Evolutionary conservation across 2,888 invertebrate species (phyloP), one percentile per base, ranked within the genome.

Genomic region (Meiosimyza platycephala): DNA sequence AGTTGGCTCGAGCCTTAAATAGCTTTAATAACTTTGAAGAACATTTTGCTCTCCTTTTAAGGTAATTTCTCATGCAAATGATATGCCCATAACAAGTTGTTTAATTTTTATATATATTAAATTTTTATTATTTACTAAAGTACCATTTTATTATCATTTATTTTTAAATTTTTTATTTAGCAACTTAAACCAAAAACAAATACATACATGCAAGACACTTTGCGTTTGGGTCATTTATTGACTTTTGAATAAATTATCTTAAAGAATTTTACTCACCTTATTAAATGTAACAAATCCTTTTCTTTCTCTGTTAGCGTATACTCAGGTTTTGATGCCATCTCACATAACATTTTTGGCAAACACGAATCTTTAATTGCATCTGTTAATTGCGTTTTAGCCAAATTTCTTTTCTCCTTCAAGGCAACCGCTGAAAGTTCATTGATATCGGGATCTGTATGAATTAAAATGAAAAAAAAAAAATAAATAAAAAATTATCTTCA

Each of bases 301-400:
- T 88, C 87, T 76, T 87, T 87, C 72, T 88, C 87, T 9, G 82
- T 84, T 6, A 87, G 78, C 64, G 81, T 78, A 75, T 87, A 84
- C 18, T 85, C 85, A 15, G 85, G 85, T 64, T 87, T 86, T 5
- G 87, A 83, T 3, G 87, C 86, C 82, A 88, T 82, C 78, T 88
- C 88, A 72, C 87, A 88, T 0, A 88, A 78, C 85, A 88, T 85
- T 79, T 88, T 88, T 9, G 87, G 87, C 72, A 88, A 76, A 72
- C 87, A 88, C 3, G 86, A 85, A 63, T 88, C 87, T 73, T 86
- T 81, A 54, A 87, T 85, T 74, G 87, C 83, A 75, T 86, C 86
- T 51, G 86, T 81, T 6, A 87, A 75, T 74, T 85, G 85, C 0
- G 81, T 78, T 74, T 85, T 86, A 2, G 79, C 78, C 15, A 75